Evolutionary conservation across 92 coral and sea anemone species (phyloP).

Genomic region (Heliopora coerulea): DNA sequence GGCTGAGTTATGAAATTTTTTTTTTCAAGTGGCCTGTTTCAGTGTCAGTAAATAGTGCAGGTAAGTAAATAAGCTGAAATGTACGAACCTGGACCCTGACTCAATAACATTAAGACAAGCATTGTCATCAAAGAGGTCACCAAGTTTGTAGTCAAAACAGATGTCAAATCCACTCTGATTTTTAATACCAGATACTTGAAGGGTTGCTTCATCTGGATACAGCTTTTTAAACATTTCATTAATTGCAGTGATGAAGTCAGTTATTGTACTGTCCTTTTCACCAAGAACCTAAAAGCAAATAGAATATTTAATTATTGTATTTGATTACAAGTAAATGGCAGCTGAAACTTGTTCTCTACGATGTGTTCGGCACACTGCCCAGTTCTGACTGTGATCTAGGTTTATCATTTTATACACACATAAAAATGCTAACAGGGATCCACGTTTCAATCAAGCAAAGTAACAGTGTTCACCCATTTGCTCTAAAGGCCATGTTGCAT

Average conservation of each 20-base stretch:
- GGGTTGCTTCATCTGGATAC: slow-evolving; percentile 60
- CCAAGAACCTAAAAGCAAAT: slow-evolving; percentile 62
- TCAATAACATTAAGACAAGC: background rate
- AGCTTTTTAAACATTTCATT: slow-evolving; percentile 68
- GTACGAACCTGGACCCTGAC: background rate
- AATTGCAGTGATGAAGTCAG: slow-evolving; percentile 44
- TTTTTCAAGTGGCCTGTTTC: too few relatives aligned
- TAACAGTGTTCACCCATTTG: too few relatives aligned
- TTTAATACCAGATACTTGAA: slow-evolving; percentile 58
- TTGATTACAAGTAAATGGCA: background rate
- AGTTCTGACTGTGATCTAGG: too few relatives aligned
- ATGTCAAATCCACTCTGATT: slow-evolving; percentile 87
- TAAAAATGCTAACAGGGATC: too few relatives aligned
- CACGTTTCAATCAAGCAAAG: too few relatives aligned
- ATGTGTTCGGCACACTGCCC: too few relatives aligned
- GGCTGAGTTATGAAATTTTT: too few relatives aligned
- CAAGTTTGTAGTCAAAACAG: slow-evolving; percentile 65
- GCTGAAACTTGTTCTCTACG: too few relatives aligned
- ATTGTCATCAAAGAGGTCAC: slow-evolving; percentile 62
- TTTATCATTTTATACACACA: too few relatives aligned
- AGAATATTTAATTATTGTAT: background rate
- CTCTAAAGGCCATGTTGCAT: too few relatives aligned
- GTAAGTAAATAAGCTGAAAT: too few relatives aligned
- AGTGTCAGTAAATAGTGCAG: too few relatives aligned
- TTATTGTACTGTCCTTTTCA: slow-evolving; percentile 67